Base-by-base conservation (phyloP, 2,888 invertebrate species). In the Sialis lutaria region DNA sequence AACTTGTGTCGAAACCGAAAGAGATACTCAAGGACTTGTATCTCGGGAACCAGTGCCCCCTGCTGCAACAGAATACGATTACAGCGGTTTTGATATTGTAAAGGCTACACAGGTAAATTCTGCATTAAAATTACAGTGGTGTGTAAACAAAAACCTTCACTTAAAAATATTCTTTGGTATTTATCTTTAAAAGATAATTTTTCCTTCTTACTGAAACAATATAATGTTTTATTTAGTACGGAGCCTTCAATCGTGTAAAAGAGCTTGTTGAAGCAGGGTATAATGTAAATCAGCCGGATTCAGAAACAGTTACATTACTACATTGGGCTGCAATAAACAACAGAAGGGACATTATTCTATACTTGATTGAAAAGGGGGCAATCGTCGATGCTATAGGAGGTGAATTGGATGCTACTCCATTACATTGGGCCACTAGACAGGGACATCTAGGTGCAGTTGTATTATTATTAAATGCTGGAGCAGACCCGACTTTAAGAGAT, bases 301-400 rank as follows among this genome's bases (percentile, higher is more conserved):
- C 76, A 53, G 97, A 98, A 66, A 93, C 92, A 44, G 96, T 98
- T 47, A 93, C 95, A 2, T 68, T 98, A 45, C 70, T 98, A n/a
- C 98, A 98, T 64, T 98, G 98, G 98, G 97, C 97, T 35, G 87
- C 97, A 12, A 98, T 98, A 60, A 98, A 98, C 67, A 97, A 97
- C 70, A 75, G 96, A 48, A 77, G 81, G 54, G 92, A 96, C 57
- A 87, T 97, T 55, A 89, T 95, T 49, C 79, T 80, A 58, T 93
- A 84, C 67, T 82, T 87, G 57, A 73, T 96, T 53, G 77, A 82
- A 49, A 85, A 85, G 60, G 93, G 88, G 45, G 88, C 88, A 10
- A 72, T 79, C 50, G 85, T 97, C 4, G 96, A 98, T 70, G 88
- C 89, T 1, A 74, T 96, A 48, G 98, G 98, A 33, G 98, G 98